phyloP scores from a whole-genome alignment of 2,797 vertebrate genomes.

The Arctocebus calabarensis region DNA sequence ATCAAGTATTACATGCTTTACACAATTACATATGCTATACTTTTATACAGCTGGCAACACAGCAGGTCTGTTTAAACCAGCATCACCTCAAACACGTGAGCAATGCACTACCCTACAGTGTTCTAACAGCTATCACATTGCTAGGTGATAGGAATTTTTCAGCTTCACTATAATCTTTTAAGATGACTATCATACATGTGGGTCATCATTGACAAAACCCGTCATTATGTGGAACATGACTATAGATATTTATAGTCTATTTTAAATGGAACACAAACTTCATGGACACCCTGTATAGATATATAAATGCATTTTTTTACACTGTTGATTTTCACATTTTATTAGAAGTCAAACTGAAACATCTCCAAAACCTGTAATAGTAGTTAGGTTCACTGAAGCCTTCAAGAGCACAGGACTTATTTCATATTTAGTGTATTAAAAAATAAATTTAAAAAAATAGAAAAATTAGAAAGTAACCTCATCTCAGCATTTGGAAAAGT shows the following conservation, averaged over 20 bases:
- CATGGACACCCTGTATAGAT: too few species aligned
- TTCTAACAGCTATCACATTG: too few species aligned
- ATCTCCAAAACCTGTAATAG: background rate
- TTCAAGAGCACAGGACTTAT: background rate
- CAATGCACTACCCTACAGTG: too few species aligned
- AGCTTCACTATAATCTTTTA: too few species aligned
- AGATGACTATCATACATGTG: too few species aligned
- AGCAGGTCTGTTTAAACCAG: background rate
- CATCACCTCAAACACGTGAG: too few species aligned
- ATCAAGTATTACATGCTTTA: background rate
- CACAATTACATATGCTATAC: background rate
- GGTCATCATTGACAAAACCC: too few species aligned
- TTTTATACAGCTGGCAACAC: background rate
- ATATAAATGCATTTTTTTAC: background rate
- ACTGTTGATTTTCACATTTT: background rate
- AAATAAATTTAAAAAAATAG: constrained; percentile 15
- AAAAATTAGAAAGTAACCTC: constrained; percentile 12
- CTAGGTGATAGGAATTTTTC: too few species aligned
- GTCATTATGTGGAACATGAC: too few species aligned
- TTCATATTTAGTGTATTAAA: background rate
- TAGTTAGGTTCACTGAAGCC: background rate
- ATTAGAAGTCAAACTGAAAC: constrained; percentile 3
- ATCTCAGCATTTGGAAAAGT: constrained; percentile 32
- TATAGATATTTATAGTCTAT: too few species aligned
- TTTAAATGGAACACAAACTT: too few species aligned